Evolutionary conservation across 2,888 invertebrate genomes (phyloP), one percentile per base, ranked within the genome.

Genomic region (Cancer borealis): DNA sequence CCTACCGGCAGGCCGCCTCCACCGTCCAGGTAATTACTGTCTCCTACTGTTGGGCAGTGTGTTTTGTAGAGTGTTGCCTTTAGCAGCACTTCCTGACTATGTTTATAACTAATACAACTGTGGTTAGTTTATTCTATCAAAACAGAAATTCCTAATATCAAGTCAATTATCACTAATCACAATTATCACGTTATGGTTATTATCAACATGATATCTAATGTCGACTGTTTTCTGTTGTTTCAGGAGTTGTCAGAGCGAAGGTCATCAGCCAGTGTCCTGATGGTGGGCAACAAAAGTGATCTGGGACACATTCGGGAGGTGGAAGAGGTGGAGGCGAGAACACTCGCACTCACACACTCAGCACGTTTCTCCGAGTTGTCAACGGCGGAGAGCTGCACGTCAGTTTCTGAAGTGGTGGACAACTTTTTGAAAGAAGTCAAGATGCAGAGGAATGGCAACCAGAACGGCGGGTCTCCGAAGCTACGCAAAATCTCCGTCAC

Each of bases 281-380:
- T 98, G 92, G 97, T 98, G 87, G 98, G 97, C 94, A 98, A 98
- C 97, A 98, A 98, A 96, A 97, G 97, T 79, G 98, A 98, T 97
- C 97, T 98, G 96, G 98, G 98, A 96, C 98, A 98, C 96, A 97
- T 98, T 95, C 97, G 98, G 97, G 97, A 98, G 97, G 98, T 98
- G 95, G 97, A 97, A 89, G 97, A 98, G 96, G 97, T 97, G 93
- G 98, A 98, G 96, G 98, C 98, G 39, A 97, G 98, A 96, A 97
- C 97, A 54, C 96, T 97, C 73, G 98, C 98, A 87, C 97, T 97
- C 87, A 97, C 97, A 94, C 96, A 96, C 93, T 97, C 97, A 96
- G 97, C 97, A 39, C 88, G 93, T 47, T 95, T 95, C 92, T 88
- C 93, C 30, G 95, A 95, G 91, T 92, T 95, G n/a, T 95, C 95